phyloP scores from a whole-genome alignment of 1,140 invertebrate genomes.

The Drosophila serrata region DNA sequence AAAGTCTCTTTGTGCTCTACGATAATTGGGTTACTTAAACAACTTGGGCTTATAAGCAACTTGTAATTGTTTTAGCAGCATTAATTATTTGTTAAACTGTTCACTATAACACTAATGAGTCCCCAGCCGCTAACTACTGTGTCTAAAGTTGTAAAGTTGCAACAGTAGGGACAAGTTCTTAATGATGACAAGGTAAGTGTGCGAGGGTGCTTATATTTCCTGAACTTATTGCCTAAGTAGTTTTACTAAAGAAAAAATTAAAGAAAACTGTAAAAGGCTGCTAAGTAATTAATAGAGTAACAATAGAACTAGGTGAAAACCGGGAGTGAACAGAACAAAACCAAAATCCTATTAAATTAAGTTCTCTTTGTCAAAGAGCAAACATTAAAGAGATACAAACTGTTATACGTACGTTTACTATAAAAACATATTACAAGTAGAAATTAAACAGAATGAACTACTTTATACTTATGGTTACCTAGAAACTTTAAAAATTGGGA shows the following conservation, averaged over 20 bases:
- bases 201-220: background rate
- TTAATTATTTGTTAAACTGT: slow-evolving; percentile 67
- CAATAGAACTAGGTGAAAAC: background rate
- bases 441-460: background rate
- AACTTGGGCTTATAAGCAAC: background rate
- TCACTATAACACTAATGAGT: slow-evolving; percentile 65
- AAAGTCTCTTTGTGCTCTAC: background rate
- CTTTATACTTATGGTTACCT: no score
- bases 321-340: background rate
- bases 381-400: background rate
- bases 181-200: background rate
- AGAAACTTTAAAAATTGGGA: background rate
- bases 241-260: background rate
- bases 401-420: background rate
- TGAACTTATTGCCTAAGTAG: background rate
- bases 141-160: slow-evolving; percentile 21
- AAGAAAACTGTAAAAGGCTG: no score
- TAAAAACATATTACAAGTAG: no score
- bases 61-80: slow-evolving; percentile 1
- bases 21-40: slow-evolving; percentile 18
- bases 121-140: slow-evolving; percentile 4
- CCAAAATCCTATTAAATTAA: background rate
- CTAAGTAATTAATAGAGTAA: background rate
- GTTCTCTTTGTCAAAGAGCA: background rate
- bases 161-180: background rate